Base-by-base conservation (phyloP, 1,140 invertebrate species). In the Drosophila yakuba region DNA sequence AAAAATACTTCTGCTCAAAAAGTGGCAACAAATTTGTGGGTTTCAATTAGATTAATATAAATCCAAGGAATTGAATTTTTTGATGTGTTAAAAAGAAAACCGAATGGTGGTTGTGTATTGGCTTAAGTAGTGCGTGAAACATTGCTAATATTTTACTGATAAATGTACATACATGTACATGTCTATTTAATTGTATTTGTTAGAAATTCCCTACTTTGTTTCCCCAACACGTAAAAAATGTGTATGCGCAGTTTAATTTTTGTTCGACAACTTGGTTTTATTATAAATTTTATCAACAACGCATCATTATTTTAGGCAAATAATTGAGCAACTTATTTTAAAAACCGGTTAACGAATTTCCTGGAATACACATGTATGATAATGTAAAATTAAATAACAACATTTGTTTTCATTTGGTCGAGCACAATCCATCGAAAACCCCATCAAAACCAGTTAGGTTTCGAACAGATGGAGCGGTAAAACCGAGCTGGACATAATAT, bases 1-100 rank as follows among this genome's bases (percentile, higher is more conserved):
- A 50, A 61, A 85, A 81, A 86, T 56, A 78, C 48, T 36, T 56
- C 36, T 71, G 38, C 35, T 32, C 35, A 51, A 68, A 60, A 74
- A 74, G 63, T 74, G 69, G 28, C 23, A 25, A 8, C 23, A 61
- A 45, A 39, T 60, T 60, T 38, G 51, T 14, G 44, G 52, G 50
- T 58, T 56, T 71, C 25, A 32, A 72, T 61, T 45, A 14, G 43
- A 62, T 74, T 72, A 60, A 60, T 60, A 50, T 52, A 43, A 72
- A 58, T 56, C 35, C 35, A 25, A 47, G 17, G 17, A 71, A 71
- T 71, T 71, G 51, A 71, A 71, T 71, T 11, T 17, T 11, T 32
- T 2, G 17, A 23, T 23, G 62, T 20, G 11, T 36, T 5, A 6
- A 32, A 7, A 32, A 1, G 8, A 15, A 48, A 48, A 10, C 1